Percentiles rank a stretch among this genome's conserved stretches.
These are phyloP conservation scores for Antheraea mylitta DNA, from an alignment of 1,140 invertebrate species.

Conservation along the genomic window DNA sequence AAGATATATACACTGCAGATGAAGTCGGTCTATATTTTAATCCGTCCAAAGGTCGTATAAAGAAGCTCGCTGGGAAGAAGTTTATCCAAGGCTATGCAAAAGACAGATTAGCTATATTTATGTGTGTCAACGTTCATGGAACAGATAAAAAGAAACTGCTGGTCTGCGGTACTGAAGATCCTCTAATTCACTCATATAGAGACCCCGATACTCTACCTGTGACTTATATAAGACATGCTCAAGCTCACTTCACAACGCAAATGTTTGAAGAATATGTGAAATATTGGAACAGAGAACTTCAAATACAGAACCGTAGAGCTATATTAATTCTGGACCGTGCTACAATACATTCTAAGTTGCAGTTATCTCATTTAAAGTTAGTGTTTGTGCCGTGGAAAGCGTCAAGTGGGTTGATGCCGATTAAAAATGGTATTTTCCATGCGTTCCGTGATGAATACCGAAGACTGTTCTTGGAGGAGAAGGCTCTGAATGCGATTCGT, in stretches of 20 bases:
- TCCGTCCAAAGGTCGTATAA: conserved; percentile 35
- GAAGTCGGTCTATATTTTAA: conserved; percentile 38
- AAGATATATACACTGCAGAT: conserved; percentile 38
- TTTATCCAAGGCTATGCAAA: conserved; percentile 34
- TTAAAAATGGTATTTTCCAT: conserved; percentile 32
- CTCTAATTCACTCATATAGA: conserved; percentile 27
- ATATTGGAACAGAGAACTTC: conserved; percentile 33
- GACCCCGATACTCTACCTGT: conserved; percentile 32
- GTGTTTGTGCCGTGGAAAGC: conserved; percentile 41
- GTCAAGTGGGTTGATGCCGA: conserved; percentile 29
- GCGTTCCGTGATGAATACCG: conserved; percentile 32
- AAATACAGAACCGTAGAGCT: conserved; percentile 23
- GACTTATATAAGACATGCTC: conserved; percentile 30
- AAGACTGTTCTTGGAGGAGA: conserved; percentile 28
- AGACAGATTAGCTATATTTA: conserved; percentile 32
- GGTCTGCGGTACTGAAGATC: conserved; percentile 37
- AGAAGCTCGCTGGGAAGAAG: conserved; percentile 34
- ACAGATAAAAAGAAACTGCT: conserved; percentile 32
- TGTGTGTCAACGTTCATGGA: conserved; percentile 32
- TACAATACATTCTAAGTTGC: conserved; percentile 34
- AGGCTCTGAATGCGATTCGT: conserved; percentile 26
- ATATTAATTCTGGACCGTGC: conserved; percentile 33
- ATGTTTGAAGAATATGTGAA: conserved; percentile 43
- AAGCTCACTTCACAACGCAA: conserved; percentile 36
- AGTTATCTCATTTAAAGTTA: conserved; percentile 33